These are phyloP conservation scores for Meda fulgida DNA, from an alignment of 2,797 vertebrate species.

Conservation along the genomic window DNA sequence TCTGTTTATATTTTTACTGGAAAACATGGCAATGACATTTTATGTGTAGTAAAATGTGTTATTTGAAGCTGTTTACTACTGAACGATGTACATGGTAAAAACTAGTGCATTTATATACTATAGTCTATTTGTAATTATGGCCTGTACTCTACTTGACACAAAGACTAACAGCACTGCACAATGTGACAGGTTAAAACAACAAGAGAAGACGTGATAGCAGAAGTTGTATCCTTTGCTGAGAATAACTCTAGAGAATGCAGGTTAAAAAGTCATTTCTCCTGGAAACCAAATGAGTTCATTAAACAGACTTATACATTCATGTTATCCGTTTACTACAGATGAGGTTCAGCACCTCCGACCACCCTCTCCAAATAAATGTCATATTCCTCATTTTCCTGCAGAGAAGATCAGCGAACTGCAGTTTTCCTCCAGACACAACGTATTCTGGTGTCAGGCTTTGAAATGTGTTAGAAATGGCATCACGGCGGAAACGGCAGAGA, in stretches of 20 bases:
- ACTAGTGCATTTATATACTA: background rate
- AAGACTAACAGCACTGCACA: slow-evolving; percentile 11
- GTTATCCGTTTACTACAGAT: slow-evolving; percentile 62
- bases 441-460: slow-evolving; percentile 55
- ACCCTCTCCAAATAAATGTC: slow-evolving; percentile 61
- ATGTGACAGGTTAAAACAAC: slow-evolving; percentile 31
- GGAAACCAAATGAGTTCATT: slow-evolving; percentile 61
- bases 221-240: background rate
- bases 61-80: background rate
- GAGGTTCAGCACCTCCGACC: slow-evolving; percentile 60
- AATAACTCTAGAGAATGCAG: slow-evolving; percentile 47
- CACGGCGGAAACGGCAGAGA: slow-evolving; percentile 50
- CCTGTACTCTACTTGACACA: slow-evolving; percentile 25
- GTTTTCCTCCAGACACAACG: slow-evolving; percentile 38
- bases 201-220: slow-evolving; percentile 2
- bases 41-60: background rate
- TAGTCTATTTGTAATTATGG: slow-evolving; percentile 3
- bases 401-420: slow-evolving; percentile 44
- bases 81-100: background rate
- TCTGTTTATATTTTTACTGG: background rate
- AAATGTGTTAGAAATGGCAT: slow-evolving; percentile 51
- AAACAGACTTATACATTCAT: slow-evolving; percentile 55
- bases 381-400: slow-evolving; percentile 47
- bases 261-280: slow-evolving; percentile 59
- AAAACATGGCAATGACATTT: no score